Base-by-base conservation (phyloP, 1,140 invertebrate genomes). In the Heliconius nattereri region DNA sequence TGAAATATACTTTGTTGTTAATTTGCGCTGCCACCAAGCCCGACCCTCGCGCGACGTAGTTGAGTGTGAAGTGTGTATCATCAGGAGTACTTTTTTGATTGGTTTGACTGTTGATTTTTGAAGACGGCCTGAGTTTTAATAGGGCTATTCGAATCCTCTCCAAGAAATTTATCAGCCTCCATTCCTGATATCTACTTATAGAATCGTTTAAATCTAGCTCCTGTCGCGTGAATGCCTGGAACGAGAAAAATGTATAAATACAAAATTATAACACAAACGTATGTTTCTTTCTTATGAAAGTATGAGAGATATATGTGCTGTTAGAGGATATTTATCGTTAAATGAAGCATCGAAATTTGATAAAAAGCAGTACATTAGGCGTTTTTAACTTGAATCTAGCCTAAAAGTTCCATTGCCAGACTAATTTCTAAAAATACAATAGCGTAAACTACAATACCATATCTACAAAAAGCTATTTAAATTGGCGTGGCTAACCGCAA, bases 41-140 rank as follows among this genome's bases (percentile, higher is more conserved):
- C 85, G 95, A 95, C 35, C 96, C 95, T 85, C 94, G 92, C 19
- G 95, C 95, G 2, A 96, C 89, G 80, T 95, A 96, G 81, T 94
- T 93, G 9, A 94, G 85, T n/a, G 93, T 94, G 79, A 93, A 93
- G 84, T 93, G 89, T 49, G 81, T 83, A 49, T 84, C 84, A 77
- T 91, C 89, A 32, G 87, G 81, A 19, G 88, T 86, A 16, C 84
- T 87, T 85, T 87, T 86, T 83, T 88, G 90, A 2, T 81, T 85
- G 57, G 73, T 78, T 73, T 80, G 78, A 32, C 73, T 81, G 75
- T 82, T 52, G 80, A 20, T 75, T 78, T 84, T 37, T 40, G 91
- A 80, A 49, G 93, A 86, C 49, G 94, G 94, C 75, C 89, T 90
- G 70, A 95, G 54, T 83, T 93, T 92, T 7, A 85, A 85, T n/a